These are phyloP conservation scores for Nycticebus coucang DNA, from an alignment of 2,113 vertebrate genomes.

Conservation along the genomic window DNA sequence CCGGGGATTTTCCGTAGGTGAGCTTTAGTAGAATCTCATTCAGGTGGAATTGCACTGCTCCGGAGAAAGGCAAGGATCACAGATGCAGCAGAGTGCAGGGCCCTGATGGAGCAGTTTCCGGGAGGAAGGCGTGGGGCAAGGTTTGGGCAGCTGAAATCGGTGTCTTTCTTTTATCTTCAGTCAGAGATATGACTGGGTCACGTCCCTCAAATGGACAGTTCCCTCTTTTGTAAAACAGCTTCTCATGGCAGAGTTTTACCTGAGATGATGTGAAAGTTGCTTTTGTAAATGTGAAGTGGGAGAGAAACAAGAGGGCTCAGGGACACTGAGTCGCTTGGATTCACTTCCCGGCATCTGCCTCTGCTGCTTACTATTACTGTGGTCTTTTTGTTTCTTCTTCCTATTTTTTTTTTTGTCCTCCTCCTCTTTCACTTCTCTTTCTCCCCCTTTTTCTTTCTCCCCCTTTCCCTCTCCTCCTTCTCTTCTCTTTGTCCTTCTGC, in stretches of 20 bases:
- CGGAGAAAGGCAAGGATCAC: neutral
- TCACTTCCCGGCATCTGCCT: neutral
- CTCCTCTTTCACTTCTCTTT: too few species aligned
- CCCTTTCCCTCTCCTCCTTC: neutral
- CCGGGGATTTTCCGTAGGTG: neutral
- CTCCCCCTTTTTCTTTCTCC: neutral
- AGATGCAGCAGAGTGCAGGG: too few species aligned
- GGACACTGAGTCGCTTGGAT: neutral
- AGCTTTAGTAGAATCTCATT: too few species aligned
- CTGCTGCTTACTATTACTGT: neutral
- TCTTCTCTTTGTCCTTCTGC: neutral
- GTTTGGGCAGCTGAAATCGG: too few species aligned
- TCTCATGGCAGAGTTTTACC: neutral
- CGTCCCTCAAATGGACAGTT: neutral
- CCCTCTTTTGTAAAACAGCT: neutral
- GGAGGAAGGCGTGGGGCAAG: too few species aligned
- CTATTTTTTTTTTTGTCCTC: neutral
- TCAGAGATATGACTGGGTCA: rapidly evolving
- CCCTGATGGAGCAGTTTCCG: neutral
- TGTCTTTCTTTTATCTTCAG: neutral
- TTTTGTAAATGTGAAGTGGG: neutral
- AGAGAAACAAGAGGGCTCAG: too few species aligned
- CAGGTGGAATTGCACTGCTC: rapidly evolving
- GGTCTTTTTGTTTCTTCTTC: too few species aligned
- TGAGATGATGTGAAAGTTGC: neutral